Evolutionary conservation across 2,113 vertebrate species (phyloP).

Genomic region (Triplophysa tibetana): DNA sequence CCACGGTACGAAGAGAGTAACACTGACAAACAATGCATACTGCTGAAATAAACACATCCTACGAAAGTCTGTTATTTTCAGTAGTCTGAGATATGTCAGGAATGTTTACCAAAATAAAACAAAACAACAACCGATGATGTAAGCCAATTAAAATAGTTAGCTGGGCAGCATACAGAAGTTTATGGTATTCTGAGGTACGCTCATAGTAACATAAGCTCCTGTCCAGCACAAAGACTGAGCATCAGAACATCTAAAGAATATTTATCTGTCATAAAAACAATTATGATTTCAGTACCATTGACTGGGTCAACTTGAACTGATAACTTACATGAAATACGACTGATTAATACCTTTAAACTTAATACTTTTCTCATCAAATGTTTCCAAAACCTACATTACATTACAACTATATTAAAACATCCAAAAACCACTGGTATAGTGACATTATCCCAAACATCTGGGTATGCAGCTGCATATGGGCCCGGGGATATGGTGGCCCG

Average conservation of each 20-base stretch:
- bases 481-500: too few species aligned
- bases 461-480: too few species aligned
- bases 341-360: too few species aligned
- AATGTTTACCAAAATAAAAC: not conserved
- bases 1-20: constrained; percentile 5
- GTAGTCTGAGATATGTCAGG: not conserved
- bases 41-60: constrained; percentile 28
- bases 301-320: too few species aligned
- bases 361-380: too few species aligned
- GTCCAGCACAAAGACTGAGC: not conserved
- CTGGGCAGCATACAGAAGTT: not conserved
- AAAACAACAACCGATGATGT: not conserved
- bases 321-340: too few species aligned
- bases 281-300: too few species aligned
- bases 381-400: too few species aligned
- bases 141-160: not conserved
- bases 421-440: too few species aligned
- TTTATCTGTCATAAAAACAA: too few species aligned
- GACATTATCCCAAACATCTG: too few species aligned
- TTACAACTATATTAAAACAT: too few species aligned
- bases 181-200: not conserved
- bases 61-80: not conserved
- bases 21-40: constrained; percentile 21
- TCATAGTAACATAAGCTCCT: not conserved
- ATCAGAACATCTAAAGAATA: not conserved